Evolutionary conservation across 2,113 vertebrate genomes (phyloP).

Genomic region (Zosterops japonicus): DNA sequence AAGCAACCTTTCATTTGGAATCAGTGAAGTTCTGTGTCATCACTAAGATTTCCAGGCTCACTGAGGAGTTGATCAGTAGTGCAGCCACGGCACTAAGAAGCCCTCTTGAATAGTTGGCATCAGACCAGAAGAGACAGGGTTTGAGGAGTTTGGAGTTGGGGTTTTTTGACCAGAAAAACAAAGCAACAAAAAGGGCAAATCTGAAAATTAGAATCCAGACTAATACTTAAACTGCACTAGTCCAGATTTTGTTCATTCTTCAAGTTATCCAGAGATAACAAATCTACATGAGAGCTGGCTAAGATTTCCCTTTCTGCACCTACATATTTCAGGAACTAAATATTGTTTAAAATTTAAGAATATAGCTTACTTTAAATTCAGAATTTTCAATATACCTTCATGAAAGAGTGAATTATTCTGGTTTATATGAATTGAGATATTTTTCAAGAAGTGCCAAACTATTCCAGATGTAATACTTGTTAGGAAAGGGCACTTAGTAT

Average conservation of each 20-base stretch:
- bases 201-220: not conserved
- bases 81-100: not conserved
- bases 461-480: not conserved
- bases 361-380: not conserved
- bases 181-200: not conserved
- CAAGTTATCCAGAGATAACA: not conserved
- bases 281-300: not conserved
- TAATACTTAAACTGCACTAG: not conserved
- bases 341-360: not conserved
- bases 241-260: not conserved
- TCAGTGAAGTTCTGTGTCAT: not conserved
- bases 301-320: not conserved
- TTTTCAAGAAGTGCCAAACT: not conserved
- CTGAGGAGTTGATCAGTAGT: not conserved
- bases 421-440: not conserved
- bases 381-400: not conserved
- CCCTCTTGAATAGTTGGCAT: not conserved
- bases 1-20: not conserved
- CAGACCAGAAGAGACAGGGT: not conserved
- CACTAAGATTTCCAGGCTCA: not conserved
- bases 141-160: not conserved
- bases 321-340: not conserved
- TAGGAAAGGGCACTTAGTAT: not conserved
- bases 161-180: not conserved
- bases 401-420: not conserved